Percentiles rank a stretch among this genome's conserved stretches.
Evolutionary conservation across 2,113 vertebrate genomes (phyloP).

Genomic region (Gobio gobio): DNA sequence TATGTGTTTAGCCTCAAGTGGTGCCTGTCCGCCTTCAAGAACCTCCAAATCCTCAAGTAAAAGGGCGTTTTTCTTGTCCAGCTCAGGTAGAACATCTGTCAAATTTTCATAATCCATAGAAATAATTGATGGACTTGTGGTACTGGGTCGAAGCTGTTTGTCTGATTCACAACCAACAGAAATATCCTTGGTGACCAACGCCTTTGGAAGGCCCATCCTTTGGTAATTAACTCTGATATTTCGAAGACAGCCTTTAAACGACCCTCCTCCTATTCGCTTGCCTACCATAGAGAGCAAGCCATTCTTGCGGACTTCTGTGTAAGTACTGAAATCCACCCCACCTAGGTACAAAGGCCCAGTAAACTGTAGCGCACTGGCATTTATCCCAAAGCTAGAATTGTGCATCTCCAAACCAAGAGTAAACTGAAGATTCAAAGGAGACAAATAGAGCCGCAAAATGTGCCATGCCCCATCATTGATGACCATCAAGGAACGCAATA

Average conservation of each 20-base stretch:
- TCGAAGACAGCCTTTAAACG: conserved; percentile 87
- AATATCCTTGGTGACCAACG: conserved; percentile 82
- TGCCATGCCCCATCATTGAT: conserved; percentile 82
- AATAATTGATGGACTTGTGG: conserved; percentile 21
- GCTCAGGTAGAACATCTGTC: conserved; percentile 32
- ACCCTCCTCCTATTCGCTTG: conserved; percentile 70
- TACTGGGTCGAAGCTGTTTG: conserved; percentile 30
- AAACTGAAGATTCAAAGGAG: conserved; percentile 74
- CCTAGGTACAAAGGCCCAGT: conserved; percentile 81
- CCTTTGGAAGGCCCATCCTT: conserved; percentile 78
- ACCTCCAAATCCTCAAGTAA: conserved; percentile 80
- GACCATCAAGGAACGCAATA: conserved; percentile 71
- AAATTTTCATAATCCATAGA: conserved; percentile 34
- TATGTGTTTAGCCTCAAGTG: conserved; percentile 82
- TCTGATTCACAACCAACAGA: conserved; percentile 78
- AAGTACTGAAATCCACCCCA: conserved; percentile 72
- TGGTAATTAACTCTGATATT: conserved; percentile 77
- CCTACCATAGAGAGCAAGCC: conserved; percentile 71
- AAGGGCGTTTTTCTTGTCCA: conserved; percentile 68
- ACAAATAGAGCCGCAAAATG: conserved; percentile 75
- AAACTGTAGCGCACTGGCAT: conserved; percentile 68
- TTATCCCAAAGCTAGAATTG: conserved; percentile 65
- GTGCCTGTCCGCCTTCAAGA: conserved; percentile 78
- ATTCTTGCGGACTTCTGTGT: conserved; percentile 67
- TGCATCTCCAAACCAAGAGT: conserved; percentile 77